These are phyloP conservation scores for Drosophila micromelanica DNA, from an alignment of 1,140 invertebrate species.

Conservation along the genomic window DNA sequence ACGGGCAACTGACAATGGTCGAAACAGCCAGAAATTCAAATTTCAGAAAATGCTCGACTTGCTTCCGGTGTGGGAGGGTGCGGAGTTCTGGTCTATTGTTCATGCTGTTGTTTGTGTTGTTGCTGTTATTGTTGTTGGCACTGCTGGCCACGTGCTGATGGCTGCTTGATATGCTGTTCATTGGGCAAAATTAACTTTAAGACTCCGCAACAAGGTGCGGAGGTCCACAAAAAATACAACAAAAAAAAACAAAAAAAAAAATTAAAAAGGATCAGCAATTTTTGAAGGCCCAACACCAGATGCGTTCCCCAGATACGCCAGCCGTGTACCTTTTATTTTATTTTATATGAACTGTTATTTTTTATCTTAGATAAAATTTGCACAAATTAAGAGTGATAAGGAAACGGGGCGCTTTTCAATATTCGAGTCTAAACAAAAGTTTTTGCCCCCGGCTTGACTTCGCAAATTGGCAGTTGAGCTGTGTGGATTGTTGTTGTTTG, in stretches of 20 bases:
- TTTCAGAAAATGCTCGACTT: conserved; percentile 39
- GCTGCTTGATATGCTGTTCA: conserved; percentile 75
- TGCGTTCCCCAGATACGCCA: conserved; percentile 54
- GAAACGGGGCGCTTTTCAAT: conserved; percentile 62
- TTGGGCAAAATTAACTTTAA: conserved; percentile 78
- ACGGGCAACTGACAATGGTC: conserved; percentile 5
- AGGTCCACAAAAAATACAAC: conserved; percentile 17
- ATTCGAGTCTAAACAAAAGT: conserved; percentile 57
- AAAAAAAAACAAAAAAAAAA: too few species aligned
- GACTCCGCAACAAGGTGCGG: conserved; percentile 16
- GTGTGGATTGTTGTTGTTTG: conserved; percentile 42
- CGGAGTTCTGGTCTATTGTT: conserved; percentile 3
- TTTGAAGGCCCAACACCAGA: conserved; percentile 38
- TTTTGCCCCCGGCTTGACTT: conserved; percentile 37
- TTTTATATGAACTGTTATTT: conserved; percentile 57
- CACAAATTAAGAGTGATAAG: conserved; percentile 70
- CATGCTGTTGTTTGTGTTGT: conserved; percentile 1
- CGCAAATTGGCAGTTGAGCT: conserved; percentile 67
- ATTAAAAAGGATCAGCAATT: conserved; percentile 16
- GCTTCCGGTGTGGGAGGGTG: not conserved
- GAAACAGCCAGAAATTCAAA: conserved; percentile 58
- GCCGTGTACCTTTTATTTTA: conserved; percentile 42
- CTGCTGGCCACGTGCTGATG: conserved; percentile 71
- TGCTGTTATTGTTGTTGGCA: not conserved
- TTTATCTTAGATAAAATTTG: conserved; percentile 60